A percentile compares a stretch with the other conserved stretches of the same genome.
Evolutionary conservation across 1,140 invertebrate species (phyloP).

Genomic region (Euura saliciscinereae): DNA sequence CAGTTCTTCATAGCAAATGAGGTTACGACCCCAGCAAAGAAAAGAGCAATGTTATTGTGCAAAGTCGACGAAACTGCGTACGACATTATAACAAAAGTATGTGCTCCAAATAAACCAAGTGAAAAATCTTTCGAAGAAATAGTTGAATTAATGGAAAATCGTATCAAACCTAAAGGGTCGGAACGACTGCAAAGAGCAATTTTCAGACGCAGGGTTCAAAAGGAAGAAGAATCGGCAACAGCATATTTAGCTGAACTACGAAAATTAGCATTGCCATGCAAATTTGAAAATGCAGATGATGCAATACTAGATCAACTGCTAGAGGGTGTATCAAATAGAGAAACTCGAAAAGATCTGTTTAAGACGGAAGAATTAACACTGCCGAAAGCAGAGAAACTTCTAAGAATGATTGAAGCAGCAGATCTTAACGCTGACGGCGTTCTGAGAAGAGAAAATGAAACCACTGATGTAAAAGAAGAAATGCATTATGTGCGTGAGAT

Average conservation of each 20-base stretch:
- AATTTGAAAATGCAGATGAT: conserved; percentile 10
- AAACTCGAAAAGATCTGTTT: conserved; percentile 14
- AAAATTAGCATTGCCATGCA: conserved; percentile 8
- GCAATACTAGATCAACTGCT: conserved; percentile 11
- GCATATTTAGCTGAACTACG: conserved; percentile 9
- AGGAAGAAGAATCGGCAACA: background rate
- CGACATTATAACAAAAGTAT: background rate
- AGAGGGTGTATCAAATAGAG: conserved; percentile 7
- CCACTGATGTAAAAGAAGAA: background rate
- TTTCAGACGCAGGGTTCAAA: background rate
- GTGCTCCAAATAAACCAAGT: conserved; percentile 6
- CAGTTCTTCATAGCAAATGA: conserved; percentile 11
- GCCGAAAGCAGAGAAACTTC: conserved; percentile 1
- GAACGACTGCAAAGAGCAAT: conserved; percentile 2
- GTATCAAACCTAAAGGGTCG: background rate
- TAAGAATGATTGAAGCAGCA: conserved; percentile 1
- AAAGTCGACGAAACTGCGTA: conserved; percentile 3
- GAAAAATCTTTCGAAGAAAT: conserved; percentile 14
- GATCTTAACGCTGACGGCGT: conserved; percentile 8
- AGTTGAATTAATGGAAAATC: background rate
- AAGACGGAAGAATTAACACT: background rate
- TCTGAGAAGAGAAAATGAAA: too few species aligned
- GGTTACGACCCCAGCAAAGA: background rate
- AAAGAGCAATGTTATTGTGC: conserved; percentile 8
- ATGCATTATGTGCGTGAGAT: conserved; percentile 8